Evolutionary conservation across 2,113 vertebrate species (phyloP).

Genomic region (Urocolius indicus): DNA sequence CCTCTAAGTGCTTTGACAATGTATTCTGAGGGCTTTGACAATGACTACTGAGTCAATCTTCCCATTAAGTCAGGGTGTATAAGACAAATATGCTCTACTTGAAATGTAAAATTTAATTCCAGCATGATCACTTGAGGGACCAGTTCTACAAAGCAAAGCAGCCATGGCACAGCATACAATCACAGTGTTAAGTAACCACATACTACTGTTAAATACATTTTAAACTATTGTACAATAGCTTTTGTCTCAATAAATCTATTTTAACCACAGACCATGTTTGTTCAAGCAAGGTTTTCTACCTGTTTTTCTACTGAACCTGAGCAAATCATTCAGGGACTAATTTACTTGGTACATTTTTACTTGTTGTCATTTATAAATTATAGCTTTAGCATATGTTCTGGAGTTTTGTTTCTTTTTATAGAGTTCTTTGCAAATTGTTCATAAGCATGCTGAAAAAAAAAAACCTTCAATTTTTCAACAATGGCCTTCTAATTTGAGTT

Average conservation of each 20-base stretch:
- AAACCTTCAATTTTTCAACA: neutral
- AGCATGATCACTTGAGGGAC: neutral
- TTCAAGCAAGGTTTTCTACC: neutral
- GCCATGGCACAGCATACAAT: neutral
- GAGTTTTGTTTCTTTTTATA: neutral
- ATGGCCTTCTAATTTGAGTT: neutral
- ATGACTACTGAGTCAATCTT: neutral
- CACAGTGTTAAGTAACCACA: neutral
- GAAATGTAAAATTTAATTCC: constrained; percentile 25
- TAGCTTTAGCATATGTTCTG: neutral
- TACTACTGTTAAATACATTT: neutral
- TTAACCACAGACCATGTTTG: neutral
- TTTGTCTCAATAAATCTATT: constrained; percentile 8
- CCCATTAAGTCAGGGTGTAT: neutral
- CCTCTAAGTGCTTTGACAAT: neutral
- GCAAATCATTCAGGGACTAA: neutral
- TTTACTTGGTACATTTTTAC: neutral
- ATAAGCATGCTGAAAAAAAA: neutral
- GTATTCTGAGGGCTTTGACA: neutral
- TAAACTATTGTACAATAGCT: neutral
- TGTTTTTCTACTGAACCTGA: neutral
- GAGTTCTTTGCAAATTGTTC: neutral
- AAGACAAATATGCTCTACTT: neutral
- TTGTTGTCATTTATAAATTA: neutral
- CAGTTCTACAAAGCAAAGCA: neutral